Percentiles rank a stretch among this genome's conserved stretches.
Conservation (phyloP, 2,113 vertebrate species). For the Sylvilagus bachmani region DNA sequence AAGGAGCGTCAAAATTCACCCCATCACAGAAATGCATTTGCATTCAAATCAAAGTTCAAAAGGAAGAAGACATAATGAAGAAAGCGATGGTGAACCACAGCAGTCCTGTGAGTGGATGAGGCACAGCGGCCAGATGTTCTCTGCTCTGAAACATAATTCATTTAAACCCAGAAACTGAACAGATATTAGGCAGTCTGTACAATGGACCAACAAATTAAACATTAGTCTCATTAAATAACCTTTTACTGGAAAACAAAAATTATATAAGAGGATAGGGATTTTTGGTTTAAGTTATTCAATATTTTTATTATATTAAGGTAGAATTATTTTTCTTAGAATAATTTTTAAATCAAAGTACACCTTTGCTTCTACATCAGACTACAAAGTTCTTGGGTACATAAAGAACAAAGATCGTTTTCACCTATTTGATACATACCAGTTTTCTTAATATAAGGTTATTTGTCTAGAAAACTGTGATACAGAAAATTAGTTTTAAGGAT, state of each 20-base stretch:
- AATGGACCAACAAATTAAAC: background rate
- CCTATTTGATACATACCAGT: background rate
- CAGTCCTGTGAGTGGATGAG: background rate
- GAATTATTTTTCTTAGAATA: background rate
- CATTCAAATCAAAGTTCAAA: constrained; percentile 48
- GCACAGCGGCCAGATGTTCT: background rate
- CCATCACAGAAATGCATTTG: background rate
- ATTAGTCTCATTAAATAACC: background rate
- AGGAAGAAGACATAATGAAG: background rate
- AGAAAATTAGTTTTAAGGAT: constrained; percentile 34
- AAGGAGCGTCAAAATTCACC: constrained; percentile 47
- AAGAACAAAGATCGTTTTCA: background rate
- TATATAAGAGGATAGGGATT: background rate
- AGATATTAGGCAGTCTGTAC: background rate
- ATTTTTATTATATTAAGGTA: constrained; percentile 9
- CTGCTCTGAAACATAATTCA: constrained; percentile 14
- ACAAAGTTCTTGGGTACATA: background rate
- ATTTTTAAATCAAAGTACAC: background rate
- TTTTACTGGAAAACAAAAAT: constrained; percentile 31
- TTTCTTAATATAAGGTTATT: background rate
- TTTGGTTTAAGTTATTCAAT: background rate
- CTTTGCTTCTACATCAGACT: background rate
- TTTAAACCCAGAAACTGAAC: constrained; percentile 43
- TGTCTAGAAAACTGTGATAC: background rate
- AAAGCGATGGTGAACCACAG: background rate